Base-by-base conservation (phyloP, 2,888 invertebrate genomes). In the Hyles lineata region DNA sequence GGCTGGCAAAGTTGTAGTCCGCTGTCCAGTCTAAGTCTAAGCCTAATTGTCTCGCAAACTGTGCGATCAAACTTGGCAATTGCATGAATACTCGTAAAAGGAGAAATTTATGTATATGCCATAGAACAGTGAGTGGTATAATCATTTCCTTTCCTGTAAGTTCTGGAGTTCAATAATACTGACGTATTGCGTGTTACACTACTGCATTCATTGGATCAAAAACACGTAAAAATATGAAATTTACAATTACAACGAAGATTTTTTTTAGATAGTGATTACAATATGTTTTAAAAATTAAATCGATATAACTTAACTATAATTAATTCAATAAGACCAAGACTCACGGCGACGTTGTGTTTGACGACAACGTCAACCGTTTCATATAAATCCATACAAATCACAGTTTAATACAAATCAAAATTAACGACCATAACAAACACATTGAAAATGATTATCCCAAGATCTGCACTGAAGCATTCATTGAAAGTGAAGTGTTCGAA, bases 71-170 rank as follows among this genome's bases (percentile, higher is more conserved):
- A 55, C 19, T 5, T 23, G 23, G 17, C 67, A 43, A 50, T 67
- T 23, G 11, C 23, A 67, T 23, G 23, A 67, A 17, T 43, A 2
- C 50, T 50, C 50, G 67, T 67, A 67, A 67, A 67, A 17, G 17
- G 17, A 50, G 43, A 50, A 23, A 50, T 67, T 67, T 67, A 67
- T n/a, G n/a, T n/a, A n/a, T 67, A 50, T 17, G 67, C 67, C 23
- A 50, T 50, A 25, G 17, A 67, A 23, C 50, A 55, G 55, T 60
- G 25, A 67, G 21, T 9, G 43, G 43, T 8, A 23, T 17, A 43
- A 67, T 67, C 15, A 23, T 67, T 67, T 50, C 17, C 67, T 67
- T 67, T 21, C 23, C 50, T 50, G 43, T 23, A 23, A 50, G 67
- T 50, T 50, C 43, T 50, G 43, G 43, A 50, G 21, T 67, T 67